These are phyloP conservation scores for Onychorhynchus coronatus DNA, from an alignment of 2,113 vertebrate genomes.

Conservation along the genomic window DNA sequence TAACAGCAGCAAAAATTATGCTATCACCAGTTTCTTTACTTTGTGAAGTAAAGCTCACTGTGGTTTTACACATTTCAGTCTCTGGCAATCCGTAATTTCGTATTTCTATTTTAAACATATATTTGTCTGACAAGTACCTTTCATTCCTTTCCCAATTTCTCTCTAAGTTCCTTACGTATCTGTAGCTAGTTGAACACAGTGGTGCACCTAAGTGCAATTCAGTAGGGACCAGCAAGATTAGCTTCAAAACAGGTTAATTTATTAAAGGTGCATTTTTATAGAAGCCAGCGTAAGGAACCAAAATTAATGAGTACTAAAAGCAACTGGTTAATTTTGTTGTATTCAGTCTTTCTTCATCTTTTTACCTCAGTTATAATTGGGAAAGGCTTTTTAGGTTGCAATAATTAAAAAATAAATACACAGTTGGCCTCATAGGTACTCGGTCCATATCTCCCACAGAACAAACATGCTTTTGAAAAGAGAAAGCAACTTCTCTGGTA, in stretches of 20 bases:
- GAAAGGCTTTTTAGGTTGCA: neutral
- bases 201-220: neutral
- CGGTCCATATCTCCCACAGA: rapidly evolving
- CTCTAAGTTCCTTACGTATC: neutral
- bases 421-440: neutral
- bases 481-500: neutral
- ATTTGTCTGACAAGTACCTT: neutral
- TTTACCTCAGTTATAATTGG: neutral
- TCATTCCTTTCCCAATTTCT: neutral
- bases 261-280: neutral
- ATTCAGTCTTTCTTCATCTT: neutral
- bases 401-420: neutral
- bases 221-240: neutral
- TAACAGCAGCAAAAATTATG: neutral
- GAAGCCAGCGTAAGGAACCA: neutral
- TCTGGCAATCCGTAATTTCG: neutral
- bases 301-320: neutral
- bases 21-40: neutral
- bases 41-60: neutral
- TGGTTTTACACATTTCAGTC: neutral
- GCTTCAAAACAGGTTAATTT: neutral
- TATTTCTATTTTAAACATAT: neutral
- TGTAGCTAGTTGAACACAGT: neutral
- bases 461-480: neutral
- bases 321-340: neutral